phyloP scores from a whole-genome alignment of 2,888 invertebrate species.

The Drosophila maculinotata region DNA sequence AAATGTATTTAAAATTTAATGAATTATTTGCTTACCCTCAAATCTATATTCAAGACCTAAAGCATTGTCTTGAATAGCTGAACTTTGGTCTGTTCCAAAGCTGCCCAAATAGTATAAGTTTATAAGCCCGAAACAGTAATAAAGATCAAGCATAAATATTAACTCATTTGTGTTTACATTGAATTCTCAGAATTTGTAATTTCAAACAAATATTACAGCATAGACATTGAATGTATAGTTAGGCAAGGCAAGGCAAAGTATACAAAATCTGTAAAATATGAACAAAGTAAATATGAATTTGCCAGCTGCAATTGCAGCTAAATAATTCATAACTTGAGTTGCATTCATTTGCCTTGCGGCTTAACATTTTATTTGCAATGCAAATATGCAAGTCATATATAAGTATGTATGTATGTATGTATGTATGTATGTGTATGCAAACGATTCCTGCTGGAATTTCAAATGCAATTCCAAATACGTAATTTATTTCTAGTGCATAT shows the following conservation, averaged over 20 bases:
- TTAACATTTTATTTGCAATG: conserved; percentile 9
- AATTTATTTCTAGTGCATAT: conserved; percentile 1
- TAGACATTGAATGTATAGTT: too few relatives aligned
- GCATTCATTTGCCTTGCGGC: conserved; percentile 1
- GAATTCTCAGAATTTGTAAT: too few relatives aligned
- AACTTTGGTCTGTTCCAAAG: neutral
- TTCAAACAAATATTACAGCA: too few relatives aligned
- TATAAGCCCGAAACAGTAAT: too few relatives aligned
- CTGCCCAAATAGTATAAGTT: too few relatives aligned
- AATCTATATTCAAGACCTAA: too few relatives aligned
- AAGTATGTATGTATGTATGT: neutral
- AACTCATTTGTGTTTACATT: too few relatives aligned
- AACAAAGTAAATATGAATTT: conserved; percentile 2
- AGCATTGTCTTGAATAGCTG: neutral
- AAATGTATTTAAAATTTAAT: neutral
- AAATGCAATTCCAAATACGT: conserved; percentile 10
- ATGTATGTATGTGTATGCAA: conserved; percentile 1
- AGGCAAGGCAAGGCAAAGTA: too few relatives aligned
- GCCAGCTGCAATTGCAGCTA: neutral
- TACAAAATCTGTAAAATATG: too few relatives aligned
- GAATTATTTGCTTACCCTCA: neutral
- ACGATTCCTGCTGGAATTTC: neutral
- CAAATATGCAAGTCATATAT: conserved; percentile 6
- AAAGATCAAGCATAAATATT: too few relatives aligned
- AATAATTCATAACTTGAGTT: conserved; percentile 28